Percentiles rank a stretch among this genome's conserved stretches.
phyloP scores from a whole-genome alignment of 2,797 vertebrate species.

The Aeoliscus strigatus region DNA sequence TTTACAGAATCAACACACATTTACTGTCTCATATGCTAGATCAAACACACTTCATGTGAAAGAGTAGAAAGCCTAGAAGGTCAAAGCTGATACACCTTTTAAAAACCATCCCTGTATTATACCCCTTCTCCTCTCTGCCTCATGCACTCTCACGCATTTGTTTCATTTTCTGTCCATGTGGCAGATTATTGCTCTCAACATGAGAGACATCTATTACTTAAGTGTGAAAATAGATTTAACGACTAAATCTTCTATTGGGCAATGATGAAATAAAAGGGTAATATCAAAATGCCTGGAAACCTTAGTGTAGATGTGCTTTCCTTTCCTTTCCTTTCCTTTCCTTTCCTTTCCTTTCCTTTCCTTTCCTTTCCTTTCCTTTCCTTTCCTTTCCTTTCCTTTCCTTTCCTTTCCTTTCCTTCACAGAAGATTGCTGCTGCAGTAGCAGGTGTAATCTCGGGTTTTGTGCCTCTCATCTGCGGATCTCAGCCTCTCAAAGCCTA shows the following conservation, averaged over 20 bases:
- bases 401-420: neutral
- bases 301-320: conserved; percentile 35
- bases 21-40: too few relatives aligned
- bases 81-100: conserved; percentile 11
- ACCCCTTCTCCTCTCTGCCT: too few relatives aligned
- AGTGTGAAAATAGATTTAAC: conserved; percentile 60
- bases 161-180: too few relatives aligned
- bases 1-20: too few relatives aligned
- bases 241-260: conserved; percentile 50
- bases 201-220: conserved; percentile 54
- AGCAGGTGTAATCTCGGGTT: conserved; percentile 51
- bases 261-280: conserved; percentile 67
- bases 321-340: neutral
- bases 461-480: conserved; percentile 48
- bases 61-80: conserved; percentile 7
- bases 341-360: neutral
- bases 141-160: too few relatives aligned
- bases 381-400: conserved; percentile 1
- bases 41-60: too few relatives aligned
- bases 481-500: conserved; percentile 52
- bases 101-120: neutral
- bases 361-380: conserved; percentile 3
- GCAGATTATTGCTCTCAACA: conserved; percentile 63
- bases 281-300: conserved; percentile 46
- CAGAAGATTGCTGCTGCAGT: conserved; percentile 33